Percentiles rank a stretch among this genome's conserved stretches.
Evolutionary conservation across 53 echinoderm and acorn worm species (phyloP).

Genomic region (Holothuria leucospilota): DNA sequence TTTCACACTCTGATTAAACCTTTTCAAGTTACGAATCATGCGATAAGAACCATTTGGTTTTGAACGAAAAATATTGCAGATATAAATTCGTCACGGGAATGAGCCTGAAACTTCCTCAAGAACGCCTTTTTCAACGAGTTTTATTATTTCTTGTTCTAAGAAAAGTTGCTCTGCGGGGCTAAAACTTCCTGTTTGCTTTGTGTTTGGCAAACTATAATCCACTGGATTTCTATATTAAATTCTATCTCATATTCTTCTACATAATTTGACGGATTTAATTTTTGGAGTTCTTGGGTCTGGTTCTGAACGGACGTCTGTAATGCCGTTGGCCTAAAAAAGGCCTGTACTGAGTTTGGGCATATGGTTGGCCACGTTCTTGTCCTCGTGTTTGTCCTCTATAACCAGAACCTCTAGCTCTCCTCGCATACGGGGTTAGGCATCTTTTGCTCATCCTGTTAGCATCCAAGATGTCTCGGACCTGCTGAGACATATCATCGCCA

Average conservation of each 20-base stretch:
- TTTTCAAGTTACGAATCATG: constrained; percentile 36
- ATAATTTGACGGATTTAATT: neutral
- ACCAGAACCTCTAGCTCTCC: constrained; percentile 1
- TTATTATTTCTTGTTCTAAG: too few species aligned
- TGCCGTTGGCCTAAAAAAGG: neutral
- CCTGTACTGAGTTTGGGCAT: neutral
- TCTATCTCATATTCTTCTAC: too few species aligned
- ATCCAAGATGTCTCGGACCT: neutral
- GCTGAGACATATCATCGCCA: too few species aligned
- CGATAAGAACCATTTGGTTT: constrained; percentile 41
- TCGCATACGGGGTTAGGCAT: neutral
- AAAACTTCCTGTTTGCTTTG: too few species aligned
- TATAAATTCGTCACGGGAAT: too few species aligned
- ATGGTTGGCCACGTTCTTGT: neutral
- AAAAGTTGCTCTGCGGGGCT: too few species aligned
- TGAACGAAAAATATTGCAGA: neutral
- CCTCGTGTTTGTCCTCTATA: neutral
- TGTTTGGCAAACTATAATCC: too few species aligned
- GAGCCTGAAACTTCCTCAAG: too few species aligned
- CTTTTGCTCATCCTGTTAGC: neutral
- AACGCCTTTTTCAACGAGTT: too few species aligned
- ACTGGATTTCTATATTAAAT: too few species aligned
- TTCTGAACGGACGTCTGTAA: constrained; percentile 12
- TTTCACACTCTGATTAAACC: neutral
- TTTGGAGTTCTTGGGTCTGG: neutral